These are phyloP conservation scores for Zeugodacus cucurbitae DNA, from an alignment of 1,140 invertebrate genomes.

Conservation along the genomic window DNA sequence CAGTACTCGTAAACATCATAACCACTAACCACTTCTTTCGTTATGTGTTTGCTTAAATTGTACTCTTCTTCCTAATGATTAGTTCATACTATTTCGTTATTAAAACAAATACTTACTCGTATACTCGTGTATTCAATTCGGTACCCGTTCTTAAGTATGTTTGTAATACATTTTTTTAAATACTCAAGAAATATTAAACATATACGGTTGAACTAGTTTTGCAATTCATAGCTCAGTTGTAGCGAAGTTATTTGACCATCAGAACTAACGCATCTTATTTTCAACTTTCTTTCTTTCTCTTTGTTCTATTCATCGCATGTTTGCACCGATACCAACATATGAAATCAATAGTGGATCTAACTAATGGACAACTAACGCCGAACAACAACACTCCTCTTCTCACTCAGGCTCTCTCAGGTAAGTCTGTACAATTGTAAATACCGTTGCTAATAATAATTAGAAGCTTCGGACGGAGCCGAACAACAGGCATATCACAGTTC, in stretches of 20 bases:
- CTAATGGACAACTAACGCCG: constrained; percentile 92
- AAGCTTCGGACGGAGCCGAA: too few relatives aligned
- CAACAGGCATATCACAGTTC: too few relatives aligned
- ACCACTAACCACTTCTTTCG: too few relatives aligned
- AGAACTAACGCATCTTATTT: constrained; percentile 24
- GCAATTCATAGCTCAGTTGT: constrained; percentile 32
- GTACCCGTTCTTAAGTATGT: background rate
- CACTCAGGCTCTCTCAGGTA: constrained; percentile 94
- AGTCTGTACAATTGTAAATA: constrained; percentile 48
- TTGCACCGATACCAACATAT: background rate
- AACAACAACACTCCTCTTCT: constrained; percentile 94
- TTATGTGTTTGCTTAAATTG: constrained; percentile 10
- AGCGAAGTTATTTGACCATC: background rate
- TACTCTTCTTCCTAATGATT: background rate
- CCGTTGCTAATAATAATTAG: too few relatives aligned
- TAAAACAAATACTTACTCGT: background rate
- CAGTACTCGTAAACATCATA: too few relatives aligned
- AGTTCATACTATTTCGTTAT: background rate
- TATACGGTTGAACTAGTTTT: background rate
- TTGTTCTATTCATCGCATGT: constrained; percentile 28
- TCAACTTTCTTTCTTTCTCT: constrained; percentile 38
- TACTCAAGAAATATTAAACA: constrained; percentile 8
- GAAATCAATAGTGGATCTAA: constrained; percentile 85
- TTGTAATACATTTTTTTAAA: background rate
- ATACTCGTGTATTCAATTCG: background rate